Evolutionary conservation across 2,113 vertebrate species (phyloP).

Genomic region (Crotalus horridus): DNA sequence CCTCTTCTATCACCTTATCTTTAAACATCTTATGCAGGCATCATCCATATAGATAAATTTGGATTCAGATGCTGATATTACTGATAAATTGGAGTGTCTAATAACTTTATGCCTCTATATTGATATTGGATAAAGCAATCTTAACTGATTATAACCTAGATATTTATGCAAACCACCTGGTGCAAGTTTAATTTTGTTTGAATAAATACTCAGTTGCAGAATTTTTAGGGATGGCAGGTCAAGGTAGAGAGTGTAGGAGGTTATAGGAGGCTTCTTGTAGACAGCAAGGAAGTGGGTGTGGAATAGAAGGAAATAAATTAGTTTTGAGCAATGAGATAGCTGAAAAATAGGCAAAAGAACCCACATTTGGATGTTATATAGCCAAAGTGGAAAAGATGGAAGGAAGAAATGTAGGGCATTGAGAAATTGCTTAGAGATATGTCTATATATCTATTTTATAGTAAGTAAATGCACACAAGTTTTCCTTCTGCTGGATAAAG

Average conservation of each 20-base stretch:
- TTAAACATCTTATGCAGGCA: neutral
- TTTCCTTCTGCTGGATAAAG: neutral
- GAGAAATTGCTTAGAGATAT: neutral
- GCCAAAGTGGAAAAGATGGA: neutral
- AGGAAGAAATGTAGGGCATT: neutral
- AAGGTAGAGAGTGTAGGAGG: neutral
- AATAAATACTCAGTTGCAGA: neutral
- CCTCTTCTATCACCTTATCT: neutral
- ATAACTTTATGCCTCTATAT: neutral
- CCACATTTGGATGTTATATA: neutral
- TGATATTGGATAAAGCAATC: neutral
- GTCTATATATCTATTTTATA: neutral
- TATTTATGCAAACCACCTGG: neutral
- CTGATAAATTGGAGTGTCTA: neutral
- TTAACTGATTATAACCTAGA: neutral
- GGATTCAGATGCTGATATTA: neutral
- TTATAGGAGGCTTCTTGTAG: neutral
- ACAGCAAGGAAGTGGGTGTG: neutral
- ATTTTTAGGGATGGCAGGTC: neutral
- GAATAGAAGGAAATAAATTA: neutral
- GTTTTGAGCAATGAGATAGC: neutral
- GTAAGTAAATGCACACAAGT: neutral
- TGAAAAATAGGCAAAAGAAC: neutral
- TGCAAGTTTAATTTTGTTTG: neutral
- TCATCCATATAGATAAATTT: neutral